Evolutionary conservation across 2,113 vertebrate species (phyloP), one percentile per base, ranked within the genome.

Genomic region (Leptobrachium leishanense): DNA sequence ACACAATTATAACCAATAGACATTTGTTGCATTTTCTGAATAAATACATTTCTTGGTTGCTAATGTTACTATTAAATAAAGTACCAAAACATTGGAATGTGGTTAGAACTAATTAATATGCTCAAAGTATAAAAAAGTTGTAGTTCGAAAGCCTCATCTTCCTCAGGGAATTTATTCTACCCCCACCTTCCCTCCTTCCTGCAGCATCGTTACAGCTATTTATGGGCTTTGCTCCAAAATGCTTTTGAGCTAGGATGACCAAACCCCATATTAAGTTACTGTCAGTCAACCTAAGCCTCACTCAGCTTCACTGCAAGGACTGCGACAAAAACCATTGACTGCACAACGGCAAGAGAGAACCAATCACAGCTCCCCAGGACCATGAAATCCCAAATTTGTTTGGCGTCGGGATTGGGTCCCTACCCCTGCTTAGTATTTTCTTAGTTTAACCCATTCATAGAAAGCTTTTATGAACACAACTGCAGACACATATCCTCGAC

Each of bases 281-380:
- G 65, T 53, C 39, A 74, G 53, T 44, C 59, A 54, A 42, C 31
- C 12, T 9, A 1, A 54, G 55, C 55, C 68, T 68, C 71, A 70
- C 63, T 59, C 67, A 40, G 11, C 72, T 41, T 50, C 55, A 74
- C 78, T 74, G 78, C 72, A 81, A 68, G 59, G 78, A 66, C 78
- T 81, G 78, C 78, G 72, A 81, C 78, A 74, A 80, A 81, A 81
- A 20, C 72, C 78, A 81, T 81, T 81, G 78, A 81, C 78, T 81
- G 78, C 78, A 81, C 66, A 81, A 68, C 78, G 72, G 50, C 78
- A 81, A 12, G 39, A 50, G 71, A 74, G 12, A 50, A 74, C 78
- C 78, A 81, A 81, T 81, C 78, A 74, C 63, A 74, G 64, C 2
- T 40, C n/a, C 71, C 10, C 41, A 2, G 5, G 41, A 72, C 11